Base-by-base conservation (phyloP, 2,888 invertebrate genomes). In the Acronicta alni region DNA sequence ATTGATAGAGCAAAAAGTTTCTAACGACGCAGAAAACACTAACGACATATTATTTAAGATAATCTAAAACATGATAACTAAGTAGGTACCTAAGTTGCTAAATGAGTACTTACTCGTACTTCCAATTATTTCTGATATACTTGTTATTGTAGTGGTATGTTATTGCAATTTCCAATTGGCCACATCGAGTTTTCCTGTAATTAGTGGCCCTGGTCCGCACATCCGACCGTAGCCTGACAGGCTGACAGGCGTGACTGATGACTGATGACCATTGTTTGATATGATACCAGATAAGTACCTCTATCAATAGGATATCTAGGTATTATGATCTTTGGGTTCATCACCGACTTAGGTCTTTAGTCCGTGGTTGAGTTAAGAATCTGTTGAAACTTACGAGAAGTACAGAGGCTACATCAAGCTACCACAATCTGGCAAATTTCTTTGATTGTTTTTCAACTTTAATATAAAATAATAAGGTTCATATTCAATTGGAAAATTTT, bases 241-340 rank as follows among this genome's bases (percentile, higher is more conserved):
- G 9, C 58, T 80, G 87, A 86, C 83, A 84, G 63, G 77, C 83
- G 83, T 88, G 85, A 84, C 87, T 74, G 75, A 83, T 82, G 51
- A 55, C 65, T 72, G 71, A 79, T 75, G 64, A 49, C 45, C 48
- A 77, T 73, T 77, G 75, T 83, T 78, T 79, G 72, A 46, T 48
- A 49, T 61, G 52, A 55, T 53, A 55, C 44, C 51, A 37, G 39
- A 47, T 44, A 38, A 49, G 30, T 42, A 30, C 20, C 30, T n/a
- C 18, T 32, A 26, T 18, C 32, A 14, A 26, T 32, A 26, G n/a
- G n/a, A n/a, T n/a, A n/a, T n/a, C n/a, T n/a, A n/a, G 12, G 10
- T 35, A 39, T 10, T 17, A 39, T 42, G 30, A 35, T 44, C 35
- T n/a, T 38, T 42, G 42, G 32, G 42, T 35, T 9, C 14, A 41